Evolutionary conservation across 2,113 vertebrate genomes (phyloP).

Genomic region (Speoplatyrhinus poulsoni): DNA sequence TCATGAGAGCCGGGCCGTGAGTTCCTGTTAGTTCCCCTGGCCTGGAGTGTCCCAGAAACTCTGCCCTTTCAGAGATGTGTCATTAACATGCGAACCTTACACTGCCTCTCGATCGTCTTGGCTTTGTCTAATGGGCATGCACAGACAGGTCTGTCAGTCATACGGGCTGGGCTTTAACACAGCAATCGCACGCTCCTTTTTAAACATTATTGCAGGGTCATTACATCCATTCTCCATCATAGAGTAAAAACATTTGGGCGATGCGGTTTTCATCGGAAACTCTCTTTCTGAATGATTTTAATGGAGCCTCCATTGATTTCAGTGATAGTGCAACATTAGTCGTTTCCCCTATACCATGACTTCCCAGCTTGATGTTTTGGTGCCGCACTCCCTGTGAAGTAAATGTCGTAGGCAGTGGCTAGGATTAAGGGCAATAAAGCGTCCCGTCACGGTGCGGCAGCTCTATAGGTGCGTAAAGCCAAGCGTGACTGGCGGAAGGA

Average conservation of each 20-base stretch:
- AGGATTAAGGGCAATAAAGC: slow-evolving; percentile 64
- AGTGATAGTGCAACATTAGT: too few species aligned
- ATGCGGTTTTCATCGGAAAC: slow-evolving; percentile 16
- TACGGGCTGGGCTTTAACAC: slow-evolving; percentile 57
- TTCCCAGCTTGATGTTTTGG: too few species aligned
- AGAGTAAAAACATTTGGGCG: slow-evolving; percentile 11
- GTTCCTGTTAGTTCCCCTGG: slow-evolving; percentile 42
- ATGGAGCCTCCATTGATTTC: slow-evolving; percentile 20
- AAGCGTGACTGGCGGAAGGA: slow-evolving; percentile 49
- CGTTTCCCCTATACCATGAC: too few species aligned
- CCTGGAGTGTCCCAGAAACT: slow-evolving; percentile 36
- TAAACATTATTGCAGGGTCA: slow-evolving; percentile 43
- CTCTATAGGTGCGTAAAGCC: slow-evolving; percentile 56
- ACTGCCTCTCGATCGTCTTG: slow-evolving; percentile 45
- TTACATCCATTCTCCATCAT: slow-evolving; percentile 40
- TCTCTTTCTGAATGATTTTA: neutral
- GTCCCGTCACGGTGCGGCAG: slow-evolving; percentile 43
- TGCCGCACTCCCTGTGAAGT: slow-evolving; percentile 8
- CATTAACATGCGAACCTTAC: slow-evolving; percentile 41
- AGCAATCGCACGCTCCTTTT: slow-evolving; percentile 41
- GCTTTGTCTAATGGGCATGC: slow-evolving; percentile 55
- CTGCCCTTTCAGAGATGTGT: slow-evolving; percentile 44
- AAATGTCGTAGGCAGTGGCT: slow-evolving; percentile 36
- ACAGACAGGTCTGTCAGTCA: slow-evolving; percentile 62
- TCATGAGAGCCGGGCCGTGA: slow-evolving; percentile 48